Evolutionary conservation across 2,888 invertebrate species (phyloP).

Genomic region (Tetragonisca angustula): DNA sequence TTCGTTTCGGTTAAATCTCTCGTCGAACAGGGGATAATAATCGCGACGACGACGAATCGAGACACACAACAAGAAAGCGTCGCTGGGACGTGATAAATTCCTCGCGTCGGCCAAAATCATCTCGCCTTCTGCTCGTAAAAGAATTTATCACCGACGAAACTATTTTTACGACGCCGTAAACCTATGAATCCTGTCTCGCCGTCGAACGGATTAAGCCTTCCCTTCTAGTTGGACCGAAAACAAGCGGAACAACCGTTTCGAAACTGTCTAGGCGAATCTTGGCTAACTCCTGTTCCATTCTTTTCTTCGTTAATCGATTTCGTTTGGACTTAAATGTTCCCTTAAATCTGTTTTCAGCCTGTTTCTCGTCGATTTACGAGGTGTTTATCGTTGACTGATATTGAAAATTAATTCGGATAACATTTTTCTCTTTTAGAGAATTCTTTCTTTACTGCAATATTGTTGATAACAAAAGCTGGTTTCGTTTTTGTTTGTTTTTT

Average conservation of each 20-base stretch:
- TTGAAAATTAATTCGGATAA: not conserved
- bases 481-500: too few species aligned
- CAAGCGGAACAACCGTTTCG: constrained; percentile 1
- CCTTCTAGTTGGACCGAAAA: not conserved
- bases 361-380: not conserved
- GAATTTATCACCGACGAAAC: constrained; percentile 25
- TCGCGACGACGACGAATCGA: not conserved
- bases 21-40: not conserved
- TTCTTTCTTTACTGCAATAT: not conserved
- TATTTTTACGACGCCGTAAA: constrained; percentile 32
- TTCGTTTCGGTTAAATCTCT: not conserved
- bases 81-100: not conserved
- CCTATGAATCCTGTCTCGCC: not conserved
- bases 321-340: too few species aligned
- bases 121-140: not conserved
- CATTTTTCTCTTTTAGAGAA: too few species aligned
- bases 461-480: too few species aligned
- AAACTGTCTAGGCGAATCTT: not conserved
- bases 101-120: not conserved
- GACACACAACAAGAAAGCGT: not conserved
- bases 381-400: not conserved
- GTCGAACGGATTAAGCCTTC: not conserved
- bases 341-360: constrained; percentile 16
- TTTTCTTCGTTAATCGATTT: not conserved
- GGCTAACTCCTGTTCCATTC: not conserved